These are phyloP conservation scores for Gopherus evgoodei DNA, from an alignment of 2,113 vertebrate genomes.

Conservation along the genomic window DNA sequence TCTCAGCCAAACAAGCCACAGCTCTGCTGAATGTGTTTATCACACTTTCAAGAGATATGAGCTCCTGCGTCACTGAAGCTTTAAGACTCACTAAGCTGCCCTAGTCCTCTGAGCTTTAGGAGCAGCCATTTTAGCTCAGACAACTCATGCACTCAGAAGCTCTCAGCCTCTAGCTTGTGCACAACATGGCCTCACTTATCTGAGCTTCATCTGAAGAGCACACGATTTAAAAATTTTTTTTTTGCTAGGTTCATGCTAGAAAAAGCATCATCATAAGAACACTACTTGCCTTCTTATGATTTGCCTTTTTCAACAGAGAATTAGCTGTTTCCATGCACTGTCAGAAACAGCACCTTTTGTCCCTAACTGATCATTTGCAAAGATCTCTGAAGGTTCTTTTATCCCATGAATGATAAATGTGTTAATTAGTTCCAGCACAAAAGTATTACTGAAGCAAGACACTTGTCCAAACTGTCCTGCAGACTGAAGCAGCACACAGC, in stretches of 20 bases:
- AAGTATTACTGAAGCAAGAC: slow-evolving; percentile 35
- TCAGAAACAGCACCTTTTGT: slow-evolving; percentile 65
- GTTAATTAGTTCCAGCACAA: slow-evolving; percentile 32
- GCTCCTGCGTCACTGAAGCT: slow-evolving; percentile 89
- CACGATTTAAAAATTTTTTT: slow-evolving; percentile 34
- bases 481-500: slow-evolving; percentile 50
- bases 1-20: slow-evolving; percentile 87
- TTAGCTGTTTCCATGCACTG: slow-evolving; percentile 48
- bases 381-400: slow-evolving; percentile 71
- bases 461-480: slow-evolving; percentile 68
- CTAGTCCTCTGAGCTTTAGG: slow-evolving; percentile 92
- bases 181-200: slow-evolving; percentile 95
- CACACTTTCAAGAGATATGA: slow-evolving; percentile 91
- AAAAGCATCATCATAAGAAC: slow-evolving; percentile 58
- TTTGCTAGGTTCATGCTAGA: slow-evolving; percentile 81
- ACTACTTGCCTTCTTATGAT: slow-evolving; percentile 29
- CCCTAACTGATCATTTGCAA: slow-evolving; percentile 56
- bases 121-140: slow-evolving; percentile 98
- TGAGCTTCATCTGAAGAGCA: slow-evolving; percentile 83
- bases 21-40: slow-evolving; percentile 90
- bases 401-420: slow-evolving; percentile 63
- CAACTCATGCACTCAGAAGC: slow-evolving; percentile 79
- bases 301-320: slow-evolving; percentile 40
- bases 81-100: slow-evolving; percentile 91
- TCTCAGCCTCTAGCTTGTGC: slow-evolving; percentile 82